These are phyloP conservation scores for Drosophila tropicalis DNA, from an alignment of 1,140 invertebrate species.

Conservation along the genomic window DNA sequence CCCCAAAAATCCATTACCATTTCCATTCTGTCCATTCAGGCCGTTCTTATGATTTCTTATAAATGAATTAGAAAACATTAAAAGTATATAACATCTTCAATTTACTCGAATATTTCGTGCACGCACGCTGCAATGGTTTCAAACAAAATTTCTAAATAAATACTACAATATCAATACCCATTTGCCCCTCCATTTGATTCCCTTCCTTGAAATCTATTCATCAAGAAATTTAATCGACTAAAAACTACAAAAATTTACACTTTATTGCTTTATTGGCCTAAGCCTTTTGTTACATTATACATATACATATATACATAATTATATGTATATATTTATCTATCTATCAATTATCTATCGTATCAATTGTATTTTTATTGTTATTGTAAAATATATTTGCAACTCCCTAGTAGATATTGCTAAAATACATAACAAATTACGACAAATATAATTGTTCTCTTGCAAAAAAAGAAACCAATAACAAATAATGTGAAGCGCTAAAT, in stretches of 20 bases:
- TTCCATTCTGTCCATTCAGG: neutral
- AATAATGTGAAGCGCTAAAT: constrained; percentile 37
- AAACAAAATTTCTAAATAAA: constrained; percentile 13
- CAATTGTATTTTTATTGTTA: constrained; percentile 61
- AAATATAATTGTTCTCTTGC: constrained; percentile 50
- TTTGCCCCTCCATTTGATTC: neutral
- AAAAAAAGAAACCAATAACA: constrained; percentile 17
- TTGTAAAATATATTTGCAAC: constrained; percentile 62
- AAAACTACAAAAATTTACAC: constrained; percentile 28
- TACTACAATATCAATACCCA: neutral
- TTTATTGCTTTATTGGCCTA: constrained; percentile 46
- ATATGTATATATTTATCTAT: constrained; percentile 22
- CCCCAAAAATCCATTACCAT: neutral
- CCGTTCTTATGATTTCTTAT: neutral
- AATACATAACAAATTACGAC: constrained; percentile 24
- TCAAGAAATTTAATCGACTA: constrained; percentile 11
- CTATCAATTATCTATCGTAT: constrained; percentile 49
- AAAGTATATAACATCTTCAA: neutral
- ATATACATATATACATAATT: constrained; percentile 20
- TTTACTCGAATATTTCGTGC: neutral
- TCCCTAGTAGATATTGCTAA: constrained; percentile 48
- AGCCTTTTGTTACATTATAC: constrained; percentile 48
- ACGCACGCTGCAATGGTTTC: constrained; percentile 15
- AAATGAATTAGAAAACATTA: neutral
- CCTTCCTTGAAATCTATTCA: constrained; percentile 8